phyloP scores from a whole-genome alignment of 2,113 vertebrate species.

The Anthoscopus minutus region DNA sequence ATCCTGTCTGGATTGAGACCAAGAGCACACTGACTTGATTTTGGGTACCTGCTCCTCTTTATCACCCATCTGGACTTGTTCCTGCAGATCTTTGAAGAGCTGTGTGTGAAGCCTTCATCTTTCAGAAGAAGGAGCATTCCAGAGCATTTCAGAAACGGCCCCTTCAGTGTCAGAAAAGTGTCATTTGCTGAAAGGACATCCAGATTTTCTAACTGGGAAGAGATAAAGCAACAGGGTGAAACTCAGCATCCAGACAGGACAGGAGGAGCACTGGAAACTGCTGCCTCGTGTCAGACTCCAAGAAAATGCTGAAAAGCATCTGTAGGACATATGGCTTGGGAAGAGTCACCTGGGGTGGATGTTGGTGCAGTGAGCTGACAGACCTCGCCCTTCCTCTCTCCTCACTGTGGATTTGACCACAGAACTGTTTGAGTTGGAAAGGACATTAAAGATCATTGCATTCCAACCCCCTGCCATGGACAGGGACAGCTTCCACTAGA shows the following conservation, averaged over 20 bases:
- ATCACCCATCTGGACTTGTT: background rate
- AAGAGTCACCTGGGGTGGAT: background rate
- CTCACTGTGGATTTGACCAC: background rate
- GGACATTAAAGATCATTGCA: background rate
- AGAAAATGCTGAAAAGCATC: background rate
- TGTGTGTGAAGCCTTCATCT: background rate
- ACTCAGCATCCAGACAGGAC: background rate
- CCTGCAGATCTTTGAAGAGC: background rate
- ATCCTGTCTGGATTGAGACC: background rate
- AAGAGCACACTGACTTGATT: background rate
- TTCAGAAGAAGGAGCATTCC: background rate
- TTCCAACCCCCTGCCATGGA: background rate
- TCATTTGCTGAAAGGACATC: fast-evolving
- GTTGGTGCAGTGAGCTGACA: background rate
- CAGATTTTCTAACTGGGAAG: background rate
- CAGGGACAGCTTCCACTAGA: background rate
- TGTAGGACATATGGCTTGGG: background rate
- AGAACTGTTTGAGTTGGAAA: background rate
- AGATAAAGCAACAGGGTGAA: background rate
- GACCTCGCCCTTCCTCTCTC: background rate
- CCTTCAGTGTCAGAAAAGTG: background rate
- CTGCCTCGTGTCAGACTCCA: background rate
- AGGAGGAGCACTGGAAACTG: background rate
- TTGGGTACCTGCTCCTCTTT: background rate
- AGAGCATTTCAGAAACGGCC: background rate